phyloP scores from a whole-genome alignment of 2,113 vertebrate species.

The Benitochromis conjunctus region DNA sequence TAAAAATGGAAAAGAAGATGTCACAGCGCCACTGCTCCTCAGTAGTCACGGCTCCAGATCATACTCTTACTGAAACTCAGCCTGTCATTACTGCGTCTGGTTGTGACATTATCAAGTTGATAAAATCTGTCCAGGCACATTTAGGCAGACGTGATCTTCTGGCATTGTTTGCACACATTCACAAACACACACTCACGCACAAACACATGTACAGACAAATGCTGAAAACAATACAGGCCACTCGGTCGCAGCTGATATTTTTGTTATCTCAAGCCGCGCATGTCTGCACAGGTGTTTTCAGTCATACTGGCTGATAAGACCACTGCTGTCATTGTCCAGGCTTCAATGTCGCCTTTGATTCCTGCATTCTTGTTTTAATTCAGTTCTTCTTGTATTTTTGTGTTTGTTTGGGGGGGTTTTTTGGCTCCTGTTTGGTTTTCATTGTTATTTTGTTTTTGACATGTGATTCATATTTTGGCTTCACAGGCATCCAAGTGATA shows the following conservation, averaged over 20 bases:
- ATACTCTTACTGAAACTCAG: not conserved
- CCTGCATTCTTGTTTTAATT: not conserved
- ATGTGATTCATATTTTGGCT: not conserved
- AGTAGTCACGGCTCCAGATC: not conserved
- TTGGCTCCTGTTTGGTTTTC: not conserved
- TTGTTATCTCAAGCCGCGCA: not conserved
- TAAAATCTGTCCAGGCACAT: not conserved
- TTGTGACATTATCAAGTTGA: not conserved
- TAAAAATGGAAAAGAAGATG: not conserved
- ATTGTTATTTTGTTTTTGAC: not conserved
- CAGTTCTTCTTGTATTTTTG: not conserved
- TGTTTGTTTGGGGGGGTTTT: fast-evolving
- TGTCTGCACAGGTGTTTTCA: not conserved
- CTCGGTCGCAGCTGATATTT: fast-evolving
- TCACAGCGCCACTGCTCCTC: not conserved
- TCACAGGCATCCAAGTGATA: not conserved
- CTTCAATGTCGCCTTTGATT: fast-evolving
- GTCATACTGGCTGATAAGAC: not conserved
- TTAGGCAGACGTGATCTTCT: not conserved
- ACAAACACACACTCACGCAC: not conserved
- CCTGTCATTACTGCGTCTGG: not conserved
- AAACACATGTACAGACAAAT: not conserved
- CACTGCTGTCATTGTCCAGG: not conserved
- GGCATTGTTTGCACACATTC: not conserved
- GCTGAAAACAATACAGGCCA: fast-evolving